A percentile compares a stretch with the other conserved stretches of the same genome.
Conservation (phyloP, 2,797 vertebrate genomes). For the Thaleichthys pacificus region DNA sequence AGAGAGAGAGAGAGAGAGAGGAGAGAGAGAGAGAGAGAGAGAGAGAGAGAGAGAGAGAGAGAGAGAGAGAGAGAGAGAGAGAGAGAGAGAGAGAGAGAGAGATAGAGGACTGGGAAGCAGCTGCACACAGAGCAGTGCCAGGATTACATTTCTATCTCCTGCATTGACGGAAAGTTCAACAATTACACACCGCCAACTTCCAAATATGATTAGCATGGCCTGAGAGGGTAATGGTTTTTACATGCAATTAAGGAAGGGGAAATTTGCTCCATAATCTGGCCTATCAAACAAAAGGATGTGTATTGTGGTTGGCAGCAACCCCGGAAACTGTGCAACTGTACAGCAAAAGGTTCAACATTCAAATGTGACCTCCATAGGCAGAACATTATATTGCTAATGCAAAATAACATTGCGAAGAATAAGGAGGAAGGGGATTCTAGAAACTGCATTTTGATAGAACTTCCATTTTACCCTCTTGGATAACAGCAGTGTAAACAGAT, state of each 20-base stretch:
- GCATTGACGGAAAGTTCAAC: constrained; percentile 66
- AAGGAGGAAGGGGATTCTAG: background rate
- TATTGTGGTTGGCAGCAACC: background rate
- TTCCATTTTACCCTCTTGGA: background rate
- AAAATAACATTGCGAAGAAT: background rate
- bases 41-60: constrained; percentile 61
- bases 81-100: constrained; percentile 16
- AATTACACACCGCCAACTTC: constrained; percentile 59
- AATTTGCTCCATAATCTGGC: constrained; percentile 38
- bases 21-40: constrained; percentile 38
- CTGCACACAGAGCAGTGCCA: constrained; percentile 61
- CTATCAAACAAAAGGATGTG: background rate
- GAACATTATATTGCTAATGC: background rate
- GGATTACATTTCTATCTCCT: constrained; percentile 65
- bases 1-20: background rate
- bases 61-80: background rate
- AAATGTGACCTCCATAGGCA: background rate
- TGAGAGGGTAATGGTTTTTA: constrained; percentile 72
- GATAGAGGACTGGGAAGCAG: constrained; percentile 62
- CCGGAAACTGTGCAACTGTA: background rate
- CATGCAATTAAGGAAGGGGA: constrained; percentile 65
- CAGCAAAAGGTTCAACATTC: background rate
- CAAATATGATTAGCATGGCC: constrained; percentile 71
- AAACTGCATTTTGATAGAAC: constrained; percentile 36
- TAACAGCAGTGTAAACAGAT: too few species aligned